Percentiles rank a stretch among this genome's conserved stretches.
Evolutionary conservation across 2,888 invertebrate species (phyloP).

Genomic region (Andrena minutula): DNA sequence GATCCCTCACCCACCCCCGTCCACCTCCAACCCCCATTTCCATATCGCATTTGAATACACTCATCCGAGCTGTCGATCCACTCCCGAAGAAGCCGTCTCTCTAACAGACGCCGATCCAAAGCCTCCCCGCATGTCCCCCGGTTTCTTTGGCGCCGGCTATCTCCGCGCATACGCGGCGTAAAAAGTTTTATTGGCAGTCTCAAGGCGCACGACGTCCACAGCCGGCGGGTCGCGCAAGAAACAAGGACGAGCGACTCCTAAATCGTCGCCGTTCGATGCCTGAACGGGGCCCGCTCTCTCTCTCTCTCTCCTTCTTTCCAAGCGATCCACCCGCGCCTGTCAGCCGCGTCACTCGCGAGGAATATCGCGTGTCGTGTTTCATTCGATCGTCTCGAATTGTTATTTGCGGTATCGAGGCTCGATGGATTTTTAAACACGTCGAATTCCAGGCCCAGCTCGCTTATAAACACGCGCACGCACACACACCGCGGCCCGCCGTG

Average conservation of each 20-base stretch:
- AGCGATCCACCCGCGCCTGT: conserved; percentile 59
- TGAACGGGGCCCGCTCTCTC: not conserved
- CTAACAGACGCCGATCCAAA: conserved; percentile 53
- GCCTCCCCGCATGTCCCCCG: not conserved
- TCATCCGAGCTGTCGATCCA: conserved; percentile 42
- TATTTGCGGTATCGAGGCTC: conserved; percentile 73
- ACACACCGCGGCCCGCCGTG: conserved; percentile 33
- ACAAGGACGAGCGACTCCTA: conserved; percentile 58
- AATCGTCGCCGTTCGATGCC: conserved; percentile 46
- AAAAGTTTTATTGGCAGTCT: conserved; percentile 60
- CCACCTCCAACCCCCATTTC: conserved; percentile 1
- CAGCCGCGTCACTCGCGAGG: conserved; percentile 72
- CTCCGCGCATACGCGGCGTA: conserved; percentile 34
- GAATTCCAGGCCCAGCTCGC: conserved; percentile 75
- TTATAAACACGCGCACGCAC: conserved; percentile 71
- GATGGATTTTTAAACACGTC: conserved; percentile 80
- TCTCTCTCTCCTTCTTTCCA: not conserved
- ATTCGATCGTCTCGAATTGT: conserved; percentile 71
- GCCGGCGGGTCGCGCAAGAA: conserved; percentile 46
- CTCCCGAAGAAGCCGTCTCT: conserved; percentile 55
- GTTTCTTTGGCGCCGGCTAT: conserved; percentile 55
- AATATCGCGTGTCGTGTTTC: conserved; percentile 73
- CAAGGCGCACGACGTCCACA: conserved; percentile 42
- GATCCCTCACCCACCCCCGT: conserved; percentile 2
- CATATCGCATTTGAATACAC: conserved; percentile 41